Evolutionary conservation across 2,888 invertebrate species (phyloP).

Genomic region (Drosophila multiciliata): DNA sequence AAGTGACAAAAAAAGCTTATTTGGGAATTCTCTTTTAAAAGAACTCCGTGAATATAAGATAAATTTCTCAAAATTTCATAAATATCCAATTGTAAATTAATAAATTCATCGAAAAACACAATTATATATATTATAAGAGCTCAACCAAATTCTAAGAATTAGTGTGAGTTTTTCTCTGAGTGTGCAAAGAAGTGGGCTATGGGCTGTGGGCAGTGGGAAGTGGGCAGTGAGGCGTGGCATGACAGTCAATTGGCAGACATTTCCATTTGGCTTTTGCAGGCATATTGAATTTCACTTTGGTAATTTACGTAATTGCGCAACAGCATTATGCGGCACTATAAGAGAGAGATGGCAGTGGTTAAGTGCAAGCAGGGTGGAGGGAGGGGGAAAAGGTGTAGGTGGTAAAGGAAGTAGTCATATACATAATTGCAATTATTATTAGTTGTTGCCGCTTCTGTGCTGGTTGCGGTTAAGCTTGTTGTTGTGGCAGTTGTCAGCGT

Average conservation of each 20-base stretch:
- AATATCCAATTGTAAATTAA: background rate
- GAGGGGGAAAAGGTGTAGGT: no score
- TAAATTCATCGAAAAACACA: background rate
- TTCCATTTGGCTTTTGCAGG: conserved; percentile 49
- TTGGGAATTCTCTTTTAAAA: no score
- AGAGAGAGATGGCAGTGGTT: background rate
- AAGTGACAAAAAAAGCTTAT: background rate
- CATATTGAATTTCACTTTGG: conserved; percentile 75
- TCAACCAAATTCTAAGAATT: background rate
- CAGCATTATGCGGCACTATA: conserved; percentile 41
- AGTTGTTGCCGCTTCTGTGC: conserved; percentile 32
- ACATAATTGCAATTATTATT: conserved; percentile 64
- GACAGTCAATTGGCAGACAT: conserved; percentile 39
- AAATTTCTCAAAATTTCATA: background rate
- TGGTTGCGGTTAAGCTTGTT: background rate
- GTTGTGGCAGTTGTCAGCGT: conserved; percentile 16
- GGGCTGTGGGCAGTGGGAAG: background rate
- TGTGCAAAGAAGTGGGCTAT: background rate
- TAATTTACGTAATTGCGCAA: conserved; percentile 74
- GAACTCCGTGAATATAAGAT: no score
- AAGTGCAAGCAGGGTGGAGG: background rate
- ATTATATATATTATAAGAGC: background rate
- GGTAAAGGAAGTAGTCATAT: conserved; percentile 19
- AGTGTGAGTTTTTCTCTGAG: background rate
- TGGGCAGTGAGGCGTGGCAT: conserved; percentile 3